phyloP scores from a whole-genome alignment of 2,797 vertebrate species.

The Hafferia zeledoni region DNA sequence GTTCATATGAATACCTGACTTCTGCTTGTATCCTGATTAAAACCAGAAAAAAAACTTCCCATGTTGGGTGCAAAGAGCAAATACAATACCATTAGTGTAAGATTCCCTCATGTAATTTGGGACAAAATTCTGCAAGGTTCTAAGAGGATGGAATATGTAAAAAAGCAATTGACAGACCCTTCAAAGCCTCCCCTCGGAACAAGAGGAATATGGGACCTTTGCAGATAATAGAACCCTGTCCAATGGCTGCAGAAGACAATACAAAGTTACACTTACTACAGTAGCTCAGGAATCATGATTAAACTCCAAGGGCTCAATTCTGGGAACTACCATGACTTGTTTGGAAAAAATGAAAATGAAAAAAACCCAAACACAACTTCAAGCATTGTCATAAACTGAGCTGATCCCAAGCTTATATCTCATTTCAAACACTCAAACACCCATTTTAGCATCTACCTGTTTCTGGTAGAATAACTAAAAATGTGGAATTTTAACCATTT shows the following conservation, averaged over 20 bases:
- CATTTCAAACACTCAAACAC: not conserved
- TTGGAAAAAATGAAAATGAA: not conserved
- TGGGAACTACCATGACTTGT: not conserved
- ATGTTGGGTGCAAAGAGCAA: not conserved
- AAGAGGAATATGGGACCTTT: not conserved
- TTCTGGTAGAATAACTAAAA: not conserved
- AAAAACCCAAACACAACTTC: not conserved
- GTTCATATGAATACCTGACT: not conserved
- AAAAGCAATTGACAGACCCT: not conserved
- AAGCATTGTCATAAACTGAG: not conserved
- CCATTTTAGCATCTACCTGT: not conserved
- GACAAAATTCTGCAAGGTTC: not conserved
- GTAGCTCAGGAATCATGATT: not conserved
- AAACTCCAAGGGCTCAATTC: not conserved
- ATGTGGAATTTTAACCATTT: not conserved
- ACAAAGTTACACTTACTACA: not conserved
- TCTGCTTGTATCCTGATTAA: not conserved
- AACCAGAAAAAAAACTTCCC: rapidly evolving
- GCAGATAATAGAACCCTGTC: not conserved
- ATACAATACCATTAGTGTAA: not conserved
- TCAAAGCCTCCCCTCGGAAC: not conserved
- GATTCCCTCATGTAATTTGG: not conserved
- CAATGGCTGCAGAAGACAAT: not conserved
- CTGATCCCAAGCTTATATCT: not conserved
- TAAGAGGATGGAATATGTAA: not conserved